Conservation (phyloP, 2,888 invertebrate genomes). For the Cryptocephalus primarius region DNA sequence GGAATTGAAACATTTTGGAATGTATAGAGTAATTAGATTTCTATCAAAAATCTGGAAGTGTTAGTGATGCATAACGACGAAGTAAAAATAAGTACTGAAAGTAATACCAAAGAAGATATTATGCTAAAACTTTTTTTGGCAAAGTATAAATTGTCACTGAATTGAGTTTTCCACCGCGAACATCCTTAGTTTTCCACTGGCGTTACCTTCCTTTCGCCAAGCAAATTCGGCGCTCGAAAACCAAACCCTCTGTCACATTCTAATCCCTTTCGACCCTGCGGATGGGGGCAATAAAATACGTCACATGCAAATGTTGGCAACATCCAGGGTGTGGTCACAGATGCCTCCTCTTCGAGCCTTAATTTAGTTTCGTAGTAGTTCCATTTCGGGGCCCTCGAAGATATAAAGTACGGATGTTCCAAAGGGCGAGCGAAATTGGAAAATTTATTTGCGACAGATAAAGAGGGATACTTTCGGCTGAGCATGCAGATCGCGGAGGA, state of each 20-base stretch:
- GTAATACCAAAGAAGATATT: no score
- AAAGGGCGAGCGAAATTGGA: conserved; percentile 36
- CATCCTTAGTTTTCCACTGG: no score
- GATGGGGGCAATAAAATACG: conserved; percentile 38
- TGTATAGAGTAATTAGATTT: no score
- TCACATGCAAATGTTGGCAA: conserved; percentile 40
- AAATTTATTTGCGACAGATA: conserved; percentile 34
- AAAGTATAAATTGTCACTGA: no score
- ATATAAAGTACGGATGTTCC: conserved; percentile 31
- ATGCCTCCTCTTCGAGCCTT: conserved; percentile 37
- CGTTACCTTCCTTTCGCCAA: no score
- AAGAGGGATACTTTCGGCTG: conserved; percentile 28
- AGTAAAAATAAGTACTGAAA: no score
- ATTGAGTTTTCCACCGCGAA: no score
- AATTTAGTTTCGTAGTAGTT: conserved; percentile 40
- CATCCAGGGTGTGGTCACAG: conserved; percentile 40
- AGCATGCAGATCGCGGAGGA: conserved; percentile 9
- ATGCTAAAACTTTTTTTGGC: no score
- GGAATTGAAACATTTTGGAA: no score
- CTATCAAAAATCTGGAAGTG: no score
- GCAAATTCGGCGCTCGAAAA: no score
- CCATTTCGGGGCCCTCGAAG: conserved; percentile 30
- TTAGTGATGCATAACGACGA: no score
- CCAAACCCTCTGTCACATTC: background rate
- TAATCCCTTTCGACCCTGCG: background rate